phyloP scores from a whole-genome alignment of 2,888 invertebrate species.

The Eumerus sabulonum region DNA sequence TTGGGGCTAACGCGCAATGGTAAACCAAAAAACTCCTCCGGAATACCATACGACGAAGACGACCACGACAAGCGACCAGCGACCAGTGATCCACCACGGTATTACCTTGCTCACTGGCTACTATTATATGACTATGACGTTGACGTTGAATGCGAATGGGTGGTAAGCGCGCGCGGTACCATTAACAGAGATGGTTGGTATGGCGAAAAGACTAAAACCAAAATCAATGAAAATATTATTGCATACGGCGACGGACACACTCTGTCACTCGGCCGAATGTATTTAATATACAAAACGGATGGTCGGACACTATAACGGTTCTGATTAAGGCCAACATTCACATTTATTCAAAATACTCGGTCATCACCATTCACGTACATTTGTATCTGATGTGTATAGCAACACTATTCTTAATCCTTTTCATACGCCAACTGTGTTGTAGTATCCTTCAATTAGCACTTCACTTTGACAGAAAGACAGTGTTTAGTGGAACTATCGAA shows the following conservation, averaged over 20 bases:
- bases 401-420: conserved; percentile 17
- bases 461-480: too few relatives aligned
- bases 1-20: conserved; percentile 61
- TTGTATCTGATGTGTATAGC: background rate
- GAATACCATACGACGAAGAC: conserved; percentile 57
- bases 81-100: background rate
- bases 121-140: conserved; percentile 8
- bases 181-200: conserved; percentile 51
- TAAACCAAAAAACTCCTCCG: conserved; percentile 61
- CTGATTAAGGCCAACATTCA: conserved; percentile 77
- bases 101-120: background rate
- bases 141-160: conserved; percentile 38
- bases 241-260: conserved; percentile 41
- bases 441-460: conserved; percentile 8
- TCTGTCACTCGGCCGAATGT: conserved; percentile 20
- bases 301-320: conserved; percentile 76
- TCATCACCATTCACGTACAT: conserved; percentile 45
- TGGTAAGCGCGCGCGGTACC: conserved; percentile 37
- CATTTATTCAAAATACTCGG: conserved; percentile 75
- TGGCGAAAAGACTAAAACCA: conserved; percentile 59
- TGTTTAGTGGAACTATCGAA: too few relatives aligned
- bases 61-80: conserved; percentile 27
- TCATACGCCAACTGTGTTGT: background rate
- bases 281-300: conserved; percentile 67
- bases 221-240: conserved; percentile 35